phyloP scores from a whole-genome alignment of 2,113 vertebrate species.

The Caracal caracal region DNA sequence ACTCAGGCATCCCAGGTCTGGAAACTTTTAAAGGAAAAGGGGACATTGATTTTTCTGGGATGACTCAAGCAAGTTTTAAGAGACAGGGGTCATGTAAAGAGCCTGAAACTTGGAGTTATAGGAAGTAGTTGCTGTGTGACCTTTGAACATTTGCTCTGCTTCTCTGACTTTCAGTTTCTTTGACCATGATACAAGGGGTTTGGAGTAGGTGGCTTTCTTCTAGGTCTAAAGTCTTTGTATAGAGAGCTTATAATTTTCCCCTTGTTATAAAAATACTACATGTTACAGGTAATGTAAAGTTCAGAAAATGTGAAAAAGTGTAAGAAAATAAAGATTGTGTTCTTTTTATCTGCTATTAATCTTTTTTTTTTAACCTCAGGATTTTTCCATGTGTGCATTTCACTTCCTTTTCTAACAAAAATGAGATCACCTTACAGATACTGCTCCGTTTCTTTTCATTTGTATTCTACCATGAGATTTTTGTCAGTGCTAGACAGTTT shows the following conservation, averaged over 20 bases:
- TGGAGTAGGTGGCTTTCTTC: background rate
- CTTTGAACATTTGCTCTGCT: background rate
- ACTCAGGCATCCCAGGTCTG: no score
- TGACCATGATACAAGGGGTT: background rate
- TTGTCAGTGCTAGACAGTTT: background rate
- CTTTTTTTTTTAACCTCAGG: background rate
- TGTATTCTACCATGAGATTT: background rate
- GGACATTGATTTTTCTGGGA: background rate
- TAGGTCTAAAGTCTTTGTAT: background rate
- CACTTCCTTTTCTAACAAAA: background rate
- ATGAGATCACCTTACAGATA: background rate
- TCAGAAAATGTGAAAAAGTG: background rate
- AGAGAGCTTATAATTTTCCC: background rate
- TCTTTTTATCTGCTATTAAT: background rate
- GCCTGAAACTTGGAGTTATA: background rate
- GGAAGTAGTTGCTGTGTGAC: background rate
- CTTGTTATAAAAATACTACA: background rate
- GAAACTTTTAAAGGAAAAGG: slow-evolving; percentile 16
- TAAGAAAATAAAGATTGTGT: background rate
- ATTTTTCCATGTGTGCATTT: background rate
- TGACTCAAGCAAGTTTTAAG: background rate
- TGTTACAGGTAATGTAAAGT: background rate
- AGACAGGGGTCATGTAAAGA: background rate
- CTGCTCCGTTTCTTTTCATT: background rate
- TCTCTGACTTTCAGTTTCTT: background rate